Base-by-base conservation (phyloP, 2,888 invertebrate genomes). In the Eulithis prunata region DNA sequence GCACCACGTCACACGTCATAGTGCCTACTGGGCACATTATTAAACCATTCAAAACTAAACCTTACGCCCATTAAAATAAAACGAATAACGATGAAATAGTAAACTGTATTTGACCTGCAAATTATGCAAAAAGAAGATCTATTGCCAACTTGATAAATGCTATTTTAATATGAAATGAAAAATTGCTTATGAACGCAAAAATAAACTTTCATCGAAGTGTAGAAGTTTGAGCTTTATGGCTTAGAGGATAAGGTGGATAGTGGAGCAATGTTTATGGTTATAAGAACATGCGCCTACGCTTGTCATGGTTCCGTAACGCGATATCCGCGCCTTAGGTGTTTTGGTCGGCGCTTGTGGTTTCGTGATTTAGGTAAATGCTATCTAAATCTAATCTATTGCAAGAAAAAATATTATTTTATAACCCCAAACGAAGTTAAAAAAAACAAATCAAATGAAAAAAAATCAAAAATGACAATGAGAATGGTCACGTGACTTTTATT, bases 231-330 rank as follows among this genome's bases (percentile, higher is more conserved):
- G 64, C 66, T 32, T 55, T 68, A 58, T 45, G 0, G 0, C 0
- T 7, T 14, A 38, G 4, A 1, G 0, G 13, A 49, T 58, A 70
- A 47, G 61, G 49, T 56, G n/a, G 10, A 47, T 21, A 14, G 14
- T 46, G 46, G 2, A 46, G 45, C 13, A 10, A 13, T 46, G 13
- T 5, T 46, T 46, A 6, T 46, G n/a, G 13, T 13, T 6, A 4
- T 7, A 46, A 46, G 55, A 55, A 71, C 73, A 75, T 80, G 84
- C 86, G 84, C 86, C 85, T 82, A 88, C 88, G 87, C 88, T 85
- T 83, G 87, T 88, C 89, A 87, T 79, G 84, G 78, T 82, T 84
- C 82, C 81, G 83, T 83, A 87, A 81, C 80, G 80, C 78, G 83
- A 85, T 84, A 79, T 82, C 81, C 76, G 78, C 75, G 81, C 83